Conservation (phyloP, 2,797 vertebrate genomes). For the Phataginus tricuspis region DNA sequence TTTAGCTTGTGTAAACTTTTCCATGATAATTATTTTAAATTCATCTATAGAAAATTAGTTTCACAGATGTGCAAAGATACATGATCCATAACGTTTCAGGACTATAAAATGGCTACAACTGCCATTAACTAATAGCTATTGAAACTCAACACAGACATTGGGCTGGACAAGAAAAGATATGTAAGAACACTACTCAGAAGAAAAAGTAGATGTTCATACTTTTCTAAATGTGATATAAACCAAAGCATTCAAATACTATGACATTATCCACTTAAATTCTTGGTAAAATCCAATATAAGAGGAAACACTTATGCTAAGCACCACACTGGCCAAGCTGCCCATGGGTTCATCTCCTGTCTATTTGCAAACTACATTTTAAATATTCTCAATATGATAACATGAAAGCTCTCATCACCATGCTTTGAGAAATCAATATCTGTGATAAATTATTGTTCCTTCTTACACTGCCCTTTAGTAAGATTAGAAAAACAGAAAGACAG, state of each 20-base stretch:
- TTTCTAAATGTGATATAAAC: slow-evolving; percentile 45
- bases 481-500: slow-evolving; percentile 30
- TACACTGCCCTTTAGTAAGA: background rate
- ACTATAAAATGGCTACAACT: background rate
- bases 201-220: background rate
- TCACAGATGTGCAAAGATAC: background rate
- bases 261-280: background rate
- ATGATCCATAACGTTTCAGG: slow-evolving; percentile 26
- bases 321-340: background rate
- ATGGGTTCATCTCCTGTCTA: background rate
- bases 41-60: background rate
- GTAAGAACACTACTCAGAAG: background rate
- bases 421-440: background rate
- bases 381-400: background rate
- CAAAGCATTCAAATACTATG: background rate
- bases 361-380: slow-evolving; percentile 7
- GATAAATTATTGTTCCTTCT: slow-evolving; percentile 30
- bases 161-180: background rate
- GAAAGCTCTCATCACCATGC: background rate
- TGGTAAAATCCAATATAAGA: slow-evolving; percentile 37
- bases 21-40: slow-evolving; percentile 9
- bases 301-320: background rate
- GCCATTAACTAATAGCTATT: background rate
- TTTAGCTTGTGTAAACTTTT: background rate
- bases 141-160: background rate